Percentiles rank a stretch among this genome's conserved stretches.
Evolutionary conservation across 2,797 vertebrate species (phyloP).

Genomic region (Halcyon smyrnensis): DNA sequence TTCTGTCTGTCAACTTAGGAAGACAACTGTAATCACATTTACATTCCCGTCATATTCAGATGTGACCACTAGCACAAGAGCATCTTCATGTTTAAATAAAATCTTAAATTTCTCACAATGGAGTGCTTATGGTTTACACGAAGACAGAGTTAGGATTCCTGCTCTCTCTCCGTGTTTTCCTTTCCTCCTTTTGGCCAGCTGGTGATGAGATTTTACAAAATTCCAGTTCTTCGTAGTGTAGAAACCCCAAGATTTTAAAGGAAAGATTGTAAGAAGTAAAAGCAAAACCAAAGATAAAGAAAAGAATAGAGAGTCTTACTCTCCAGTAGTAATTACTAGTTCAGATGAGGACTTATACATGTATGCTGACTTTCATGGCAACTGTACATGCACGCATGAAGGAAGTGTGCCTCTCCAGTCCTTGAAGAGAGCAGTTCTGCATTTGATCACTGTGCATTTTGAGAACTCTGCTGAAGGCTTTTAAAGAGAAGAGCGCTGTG

Average conservation of each 20-base stretch:
- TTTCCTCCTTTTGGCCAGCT: not conserved
- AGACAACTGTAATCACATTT: not conserved
- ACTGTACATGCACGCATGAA: fast-evolving
- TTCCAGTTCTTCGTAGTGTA: not conserved
- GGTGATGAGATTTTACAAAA: not conserved
- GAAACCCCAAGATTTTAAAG: not conserved
- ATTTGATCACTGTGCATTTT: not conserved
- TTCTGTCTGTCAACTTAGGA: not conserved
- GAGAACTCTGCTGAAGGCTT: not conserved
- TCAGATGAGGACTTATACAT: not conserved
- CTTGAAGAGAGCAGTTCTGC: not conserved
- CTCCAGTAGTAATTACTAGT: not conserved
- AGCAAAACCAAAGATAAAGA: not conserved
- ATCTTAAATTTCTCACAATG: not conserved
- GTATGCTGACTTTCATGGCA: not conserved
- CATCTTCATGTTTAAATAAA: constrained; percentile 17
- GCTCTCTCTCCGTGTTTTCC: not conserved
- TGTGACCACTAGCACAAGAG: not conserved
- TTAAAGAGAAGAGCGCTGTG: not conserved
- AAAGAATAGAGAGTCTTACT: not conserved
- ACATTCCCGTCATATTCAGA: not conserved
- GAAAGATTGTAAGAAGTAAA: not conserved
- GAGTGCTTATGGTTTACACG: not conserved
- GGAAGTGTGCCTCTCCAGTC: fast-evolving
- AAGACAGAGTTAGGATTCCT: not conserved